Evolutionary conservation across 2,888 invertebrate species (phyloP).

Genomic region (Leptinotarsa haldemani): DNA sequence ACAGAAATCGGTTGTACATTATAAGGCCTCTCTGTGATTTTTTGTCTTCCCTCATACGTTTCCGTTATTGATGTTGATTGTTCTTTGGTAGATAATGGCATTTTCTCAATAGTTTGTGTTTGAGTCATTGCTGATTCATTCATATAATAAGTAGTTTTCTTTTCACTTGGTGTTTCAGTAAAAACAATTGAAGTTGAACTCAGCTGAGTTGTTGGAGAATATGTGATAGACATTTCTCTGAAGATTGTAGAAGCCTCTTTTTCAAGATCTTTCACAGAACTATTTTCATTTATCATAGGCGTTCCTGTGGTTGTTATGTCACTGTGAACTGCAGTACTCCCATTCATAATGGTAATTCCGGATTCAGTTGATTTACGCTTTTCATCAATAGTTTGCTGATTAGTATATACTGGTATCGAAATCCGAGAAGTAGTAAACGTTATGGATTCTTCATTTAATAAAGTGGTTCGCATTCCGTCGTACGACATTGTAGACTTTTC

Average conservation of each 20-base stretch:
- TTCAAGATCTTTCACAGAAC: not conserved
- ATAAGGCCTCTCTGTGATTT: not conserved
- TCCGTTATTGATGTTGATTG: conserved; percentile 15
- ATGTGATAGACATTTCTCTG: not conserved
- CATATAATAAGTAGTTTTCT: not conserved
- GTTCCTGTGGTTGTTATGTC: not conserved
- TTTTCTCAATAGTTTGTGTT: conserved; percentile 3
- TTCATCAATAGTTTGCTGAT: not conserved
- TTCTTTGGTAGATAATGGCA: not conserved
- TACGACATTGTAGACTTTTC: not conserved
- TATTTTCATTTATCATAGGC: not conserved
- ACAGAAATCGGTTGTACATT: conserved; percentile 41
- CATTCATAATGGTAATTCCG: not conserved
- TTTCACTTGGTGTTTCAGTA: not conserved
- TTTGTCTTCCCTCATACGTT: not conserved
- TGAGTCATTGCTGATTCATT: not conserved
- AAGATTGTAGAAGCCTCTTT: not conserved
- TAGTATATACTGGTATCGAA: not conserved
- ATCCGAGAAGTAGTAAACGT: not conserved
- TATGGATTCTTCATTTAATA: not conserved
- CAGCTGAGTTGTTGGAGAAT: no score
- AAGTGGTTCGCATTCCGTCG: not conserved
- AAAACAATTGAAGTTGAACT: no score
- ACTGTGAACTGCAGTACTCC: not conserved
- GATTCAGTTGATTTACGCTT: no score